phyloP scores from a whole-genome alignment of 2,797 vertebrate genomes.

The Percopsis omiscomaycus region DNA sequence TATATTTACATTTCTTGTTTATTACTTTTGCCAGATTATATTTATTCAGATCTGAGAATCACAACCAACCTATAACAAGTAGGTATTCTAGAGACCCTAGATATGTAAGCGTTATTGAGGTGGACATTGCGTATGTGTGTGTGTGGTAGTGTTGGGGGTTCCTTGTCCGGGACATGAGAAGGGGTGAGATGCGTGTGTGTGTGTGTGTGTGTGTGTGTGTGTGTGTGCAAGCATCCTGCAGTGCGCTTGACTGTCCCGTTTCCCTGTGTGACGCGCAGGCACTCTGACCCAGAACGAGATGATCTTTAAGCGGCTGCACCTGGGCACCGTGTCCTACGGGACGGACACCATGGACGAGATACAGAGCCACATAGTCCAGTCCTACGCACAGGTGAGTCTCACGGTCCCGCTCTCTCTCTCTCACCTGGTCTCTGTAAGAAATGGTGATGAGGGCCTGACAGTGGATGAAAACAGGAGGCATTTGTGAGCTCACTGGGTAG shows the following conservation, averaged over 20 bases:
- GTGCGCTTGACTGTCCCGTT: neutral
- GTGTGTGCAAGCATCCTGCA: neutral
- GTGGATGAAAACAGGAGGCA: neutral
- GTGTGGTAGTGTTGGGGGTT: neutral
- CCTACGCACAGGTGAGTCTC: constrained; percentile 83
- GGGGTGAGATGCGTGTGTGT: too few relatives aligned
- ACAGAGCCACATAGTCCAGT: constrained; percentile 86
- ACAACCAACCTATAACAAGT: too few relatives aligned
- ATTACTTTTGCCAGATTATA: too few relatives aligned
- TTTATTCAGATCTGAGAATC: too few relatives aligned
- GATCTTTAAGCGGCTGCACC: constrained; percentile 89
- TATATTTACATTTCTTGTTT: too few relatives aligned
- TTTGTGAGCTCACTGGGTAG: neutral
- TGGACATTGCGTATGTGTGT: neutral
- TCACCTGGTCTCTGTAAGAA: neutral
- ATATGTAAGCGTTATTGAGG: too few relatives aligned
- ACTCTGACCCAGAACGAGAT: constrained; percentile 98
- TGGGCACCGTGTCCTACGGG: constrained; percentile 87
- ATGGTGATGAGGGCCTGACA: neutral
- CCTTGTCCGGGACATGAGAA: too few relatives aligned
- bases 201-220: too few relatives aligned
- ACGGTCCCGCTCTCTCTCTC: neutral
- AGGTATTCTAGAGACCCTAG: too few relatives aligned
- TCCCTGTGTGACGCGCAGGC: constrained; percentile 71
- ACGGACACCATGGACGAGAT: constrained; percentile 98